A percentile compares a stretch with the other conserved stretches of the same genome.
Evolutionary conservation across 2,113 vertebrate species (phyloP).

Genomic region (Polypterus senegalus): DNA sequence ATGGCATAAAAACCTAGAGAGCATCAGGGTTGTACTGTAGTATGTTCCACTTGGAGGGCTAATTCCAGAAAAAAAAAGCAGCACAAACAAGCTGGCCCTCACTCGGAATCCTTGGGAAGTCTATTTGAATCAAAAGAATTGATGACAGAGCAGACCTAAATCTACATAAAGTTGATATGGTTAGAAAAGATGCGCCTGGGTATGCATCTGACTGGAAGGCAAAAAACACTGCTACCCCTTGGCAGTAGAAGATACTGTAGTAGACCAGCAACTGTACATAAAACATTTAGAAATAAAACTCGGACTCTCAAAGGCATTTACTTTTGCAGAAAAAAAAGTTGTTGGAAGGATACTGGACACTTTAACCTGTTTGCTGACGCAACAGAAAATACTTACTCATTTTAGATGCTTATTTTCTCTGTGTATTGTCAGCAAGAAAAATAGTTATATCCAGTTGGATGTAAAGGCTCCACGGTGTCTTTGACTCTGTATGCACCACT

Average conservation of each 20-base stretch:
- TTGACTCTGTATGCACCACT: conserved; percentile 12
- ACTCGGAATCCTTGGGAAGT: too few species aligned
- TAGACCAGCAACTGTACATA: conserved; percentile 1
- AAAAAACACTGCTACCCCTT: too few species aligned
- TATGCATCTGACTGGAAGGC: too few species aligned
- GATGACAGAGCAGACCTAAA: too few species aligned
- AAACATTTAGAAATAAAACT: conserved; percentile 1
- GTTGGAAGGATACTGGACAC: background rate
- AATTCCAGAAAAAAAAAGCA: too few species aligned
- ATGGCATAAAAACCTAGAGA: too few species aligned
- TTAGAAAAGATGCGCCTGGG: too few species aligned
- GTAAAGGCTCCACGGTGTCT: conserved; percentile 15
- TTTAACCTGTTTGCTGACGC: conserved; percentile 5
- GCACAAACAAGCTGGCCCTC: too few species aligned
- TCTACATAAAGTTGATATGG: too few species aligned
- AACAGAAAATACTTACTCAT: conserved; percentile 1
- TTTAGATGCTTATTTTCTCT: background rate
- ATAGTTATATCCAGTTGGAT: background rate
- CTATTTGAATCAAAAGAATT: too few species aligned
- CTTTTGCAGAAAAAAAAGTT: conserved; percentile 5
- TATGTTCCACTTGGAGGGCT: too few species aligned
- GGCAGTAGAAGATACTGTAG: background rate
- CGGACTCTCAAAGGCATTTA: conserved; percentile 17
- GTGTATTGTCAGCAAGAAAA: background rate
- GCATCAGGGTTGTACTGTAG: too few species aligned